A percentile compares a stretch with the other conserved stretches of the same genome.
These are phyloP conservation scores for Fissipunctia ypsillon DNA, from an alignment of 2,888 invertebrate species.

Conservation along the genomic window DNA sequence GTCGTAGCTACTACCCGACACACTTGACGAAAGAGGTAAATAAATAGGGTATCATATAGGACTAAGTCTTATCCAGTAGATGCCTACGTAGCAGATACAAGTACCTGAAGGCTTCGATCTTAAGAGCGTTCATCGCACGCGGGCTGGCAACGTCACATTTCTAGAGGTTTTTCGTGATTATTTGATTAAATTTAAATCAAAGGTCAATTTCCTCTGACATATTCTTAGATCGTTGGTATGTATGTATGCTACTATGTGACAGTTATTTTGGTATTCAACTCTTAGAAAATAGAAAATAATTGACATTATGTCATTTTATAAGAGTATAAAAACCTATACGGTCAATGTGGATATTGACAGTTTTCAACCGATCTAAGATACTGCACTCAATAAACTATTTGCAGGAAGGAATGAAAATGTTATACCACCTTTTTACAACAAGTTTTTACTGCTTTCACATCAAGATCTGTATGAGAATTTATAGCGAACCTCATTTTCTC, in stretches of 20 bases:
- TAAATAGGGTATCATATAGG: neutral
- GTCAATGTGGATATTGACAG: neutral
- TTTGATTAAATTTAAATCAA: too few relatives aligned
- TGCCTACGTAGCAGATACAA: neutral
- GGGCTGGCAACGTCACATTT: too few relatives aligned
- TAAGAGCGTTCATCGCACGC: too few relatives aligned
- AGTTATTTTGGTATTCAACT: too few relatives aligned
- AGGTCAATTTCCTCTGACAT: too few relatives aligned
- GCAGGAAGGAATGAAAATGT: slow-evolving; percentile 4
- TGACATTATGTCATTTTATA: too few relatives aligned
- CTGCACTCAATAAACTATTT: slow-evolving; percentile 25
- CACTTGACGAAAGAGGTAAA: slow-evolving; percentile 7
- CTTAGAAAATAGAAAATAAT: too few relatives aligned
- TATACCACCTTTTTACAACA: slow-evolving; percentile 38
- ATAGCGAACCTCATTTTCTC: slow-evolving; percentile 47
- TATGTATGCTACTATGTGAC: too few relatives aligned
- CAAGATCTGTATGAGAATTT: slow-evolving; percentile 34
- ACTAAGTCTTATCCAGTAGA: neutral
- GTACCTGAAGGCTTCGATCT: too few relatives aligned
- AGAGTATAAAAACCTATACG: slow-evolving; percentile 1
- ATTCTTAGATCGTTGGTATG: too few relatives aligned
- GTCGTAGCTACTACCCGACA: slow-evolving; percentile 14
- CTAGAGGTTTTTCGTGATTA: too few relatives aligned
- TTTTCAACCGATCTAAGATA: slow-evolving; percentile 21
- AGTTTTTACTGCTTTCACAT: slow-evolving; percentile 45